These are phyloP conservation scores for Salvelinus fontinalis DNA, from an alignment of 2,113 vertebrate genomes.

Conservation along the genomic window DNA sequence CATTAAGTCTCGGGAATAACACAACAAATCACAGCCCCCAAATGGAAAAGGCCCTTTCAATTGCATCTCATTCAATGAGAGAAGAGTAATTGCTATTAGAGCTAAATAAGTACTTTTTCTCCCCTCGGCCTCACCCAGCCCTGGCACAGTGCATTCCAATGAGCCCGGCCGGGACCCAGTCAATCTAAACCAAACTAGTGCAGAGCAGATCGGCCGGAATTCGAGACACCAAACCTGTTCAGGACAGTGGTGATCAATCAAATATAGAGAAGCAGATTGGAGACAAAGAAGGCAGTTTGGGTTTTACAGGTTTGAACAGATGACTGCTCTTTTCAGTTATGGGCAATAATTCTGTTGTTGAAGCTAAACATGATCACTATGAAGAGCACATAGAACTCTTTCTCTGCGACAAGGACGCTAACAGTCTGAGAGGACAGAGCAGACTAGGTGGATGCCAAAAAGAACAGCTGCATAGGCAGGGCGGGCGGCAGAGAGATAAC, in stretches of 20 bases:
- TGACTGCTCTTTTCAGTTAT: background rate
- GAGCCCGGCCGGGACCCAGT: background rate
- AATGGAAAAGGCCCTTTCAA: conserved; percentile 52
- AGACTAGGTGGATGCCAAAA: conserved; percentile 32
- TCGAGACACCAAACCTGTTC: background rate
- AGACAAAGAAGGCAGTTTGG: background rate
- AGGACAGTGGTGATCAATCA: background rate
- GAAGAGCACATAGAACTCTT: background rate
- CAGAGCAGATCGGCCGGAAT: background rate
- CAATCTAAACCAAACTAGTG: conserved; percentile 2
- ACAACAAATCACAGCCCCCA: conserved; percentile 60
- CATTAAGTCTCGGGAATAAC: conserved; percentile 68
- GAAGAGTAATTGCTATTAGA: conserved; percentile 54
- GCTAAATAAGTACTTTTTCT: conserved; percentile 49
- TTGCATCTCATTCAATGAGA: conserved; percentile 52
- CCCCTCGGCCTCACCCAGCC: conserved; percentile 10
- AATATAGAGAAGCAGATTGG: background rate
- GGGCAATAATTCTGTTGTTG: background rate
- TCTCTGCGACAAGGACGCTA: background rate
- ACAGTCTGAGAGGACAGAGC: background rate
- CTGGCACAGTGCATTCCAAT: conserved; percentile 36
- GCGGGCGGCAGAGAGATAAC: conserved; percentile 30
- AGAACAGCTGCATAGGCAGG: conserved; percentile 54
- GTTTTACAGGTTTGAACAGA: background rate
- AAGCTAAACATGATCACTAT: background rate